Base-by-base conservation (phyloP, 2,113 vertebrate species). In the Otolemur garnettii region DNA sequence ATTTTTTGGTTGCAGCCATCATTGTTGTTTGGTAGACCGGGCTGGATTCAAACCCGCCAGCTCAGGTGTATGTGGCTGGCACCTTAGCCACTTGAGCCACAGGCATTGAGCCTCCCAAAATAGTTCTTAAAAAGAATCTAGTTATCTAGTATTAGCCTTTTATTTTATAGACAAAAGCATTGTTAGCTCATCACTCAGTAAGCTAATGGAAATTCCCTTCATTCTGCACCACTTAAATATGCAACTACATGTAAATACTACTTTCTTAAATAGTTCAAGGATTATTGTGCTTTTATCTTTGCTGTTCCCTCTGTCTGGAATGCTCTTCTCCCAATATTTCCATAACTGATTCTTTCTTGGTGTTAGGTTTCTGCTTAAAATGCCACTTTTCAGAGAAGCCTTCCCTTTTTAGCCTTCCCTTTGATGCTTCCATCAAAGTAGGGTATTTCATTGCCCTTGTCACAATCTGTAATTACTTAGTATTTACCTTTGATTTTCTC, bases 281-380 rank as follows among this genome's bases (percentile, higher is more conserved):
- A 53, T 64, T 62, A 62, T 35, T 21, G 18, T 60, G 57, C 57
- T 28, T 4, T 64, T 62, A 22, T 26, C 72, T 68, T 62, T 28
- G 22, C 55, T 68, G 66, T 33, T 68, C 66, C 28, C 66, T 68
- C 66, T 68, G 30, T 15, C 15, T 68, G 64, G 28, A 66, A 66
- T 66, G 64, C 26, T 55, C 30, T 62, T 3, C 19, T 50, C 17
- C 60, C 68, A 59, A 35, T 78, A 53, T 50, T 78, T 50, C 57
- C 79, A 38, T 21, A 60, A 60, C 22, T 50, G 8, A 2, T 83
- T 62, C 55, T 91, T 91, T 62, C 68, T 62, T 21, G 33, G 21
- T 82, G 60, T 72, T 35, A 45, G 64, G 38, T 81, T 53, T 81
- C 89, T 24, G 35, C 55, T 90, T 90, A 45, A 90, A 81, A 79